Conservation (phyloP, 2,797 vertebrate species). For the Sebastes baramenuke region DNA sequence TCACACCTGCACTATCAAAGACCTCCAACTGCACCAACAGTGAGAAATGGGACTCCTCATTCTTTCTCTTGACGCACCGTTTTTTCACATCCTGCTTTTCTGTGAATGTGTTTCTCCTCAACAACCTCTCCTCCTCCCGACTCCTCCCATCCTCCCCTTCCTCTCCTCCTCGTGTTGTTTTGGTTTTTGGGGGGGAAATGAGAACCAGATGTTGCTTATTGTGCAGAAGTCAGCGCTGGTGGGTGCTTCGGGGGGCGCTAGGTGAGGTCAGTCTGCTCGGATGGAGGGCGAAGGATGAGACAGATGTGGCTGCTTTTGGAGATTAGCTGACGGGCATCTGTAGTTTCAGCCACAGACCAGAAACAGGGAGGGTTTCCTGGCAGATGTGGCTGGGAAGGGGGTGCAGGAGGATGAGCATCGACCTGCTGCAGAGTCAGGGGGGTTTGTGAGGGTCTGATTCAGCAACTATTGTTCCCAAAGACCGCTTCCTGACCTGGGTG, state of each 20-base stretch:
- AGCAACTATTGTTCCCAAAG: constrained; percentile 63
- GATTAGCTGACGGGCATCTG: constrained; percentile 49
- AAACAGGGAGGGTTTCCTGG: constrained; percentile 55
- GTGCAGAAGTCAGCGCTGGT: constrained; percentile 71
- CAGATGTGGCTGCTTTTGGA: constrained; percentile 54
- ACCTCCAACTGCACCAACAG: constrained; percentile 16
- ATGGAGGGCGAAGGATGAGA: constrained; percentile 27
- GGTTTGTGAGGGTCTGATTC: constrained; percentile 70
- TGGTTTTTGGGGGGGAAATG: constrained; percentile 76
- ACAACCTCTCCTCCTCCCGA: background rate
- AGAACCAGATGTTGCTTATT: constrained; percentile 86
- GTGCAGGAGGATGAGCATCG: constrained; percentile 38
- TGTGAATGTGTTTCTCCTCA: constrained; percentile 40
- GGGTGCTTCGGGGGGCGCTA: constrained; percentile 6
- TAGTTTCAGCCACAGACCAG: constrained; percentile 43
- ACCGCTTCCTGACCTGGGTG: constrained; percentile 70
- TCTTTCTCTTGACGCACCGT: constrained; percentile 27
- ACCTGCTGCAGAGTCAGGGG: constrained; percentile 20
- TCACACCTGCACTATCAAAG: constrained; percentile 61
- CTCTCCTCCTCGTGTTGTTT: constrained; percentile 76
- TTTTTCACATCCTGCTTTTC: constrained; percentile 44
- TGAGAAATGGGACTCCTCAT: constrained; percentile 36
- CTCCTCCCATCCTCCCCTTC: constrained; percentile 38
- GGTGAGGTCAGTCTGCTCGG: constrained; percentile 48
- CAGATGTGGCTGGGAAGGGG: constrained; percentile 28